A percentile compares a stretch with the other conserved stretches of the same genome.
phyloP scores from a whole-genome alignment of 2,113 vertebrate species.

The Triplophysa tibetana region DNA sequence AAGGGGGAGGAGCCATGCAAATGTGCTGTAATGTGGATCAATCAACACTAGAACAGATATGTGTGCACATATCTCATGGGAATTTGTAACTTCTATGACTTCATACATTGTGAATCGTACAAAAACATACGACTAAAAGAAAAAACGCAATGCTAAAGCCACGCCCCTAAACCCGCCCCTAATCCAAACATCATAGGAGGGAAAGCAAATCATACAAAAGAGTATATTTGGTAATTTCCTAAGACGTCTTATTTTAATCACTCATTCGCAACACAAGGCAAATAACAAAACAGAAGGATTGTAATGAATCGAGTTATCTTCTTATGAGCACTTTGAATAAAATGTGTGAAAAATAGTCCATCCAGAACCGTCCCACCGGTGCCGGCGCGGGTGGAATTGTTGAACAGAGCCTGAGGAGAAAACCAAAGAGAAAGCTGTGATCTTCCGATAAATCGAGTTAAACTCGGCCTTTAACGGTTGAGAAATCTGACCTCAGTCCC shows the following conservation, averaged over 20 bases:
- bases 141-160: too few relatives aligned
- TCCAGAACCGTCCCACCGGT: neutral
- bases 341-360: neutral
- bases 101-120: too few relatives aligned
- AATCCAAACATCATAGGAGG: too few relatives aligned
- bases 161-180: too few relatives aligned
- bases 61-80: too few relatives aligned
- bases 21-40: too few relatives aligned
- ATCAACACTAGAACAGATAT: too few relatives aligned
- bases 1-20: too few relatives aligned
- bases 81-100: too few relatives aligned
- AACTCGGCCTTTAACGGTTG: constrained; percentile 2
- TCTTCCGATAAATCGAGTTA: constrained; percentile 34
- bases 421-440: constrained; percentile 7
- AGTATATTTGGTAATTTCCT: neutral
- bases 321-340: constrained; percentile 4
- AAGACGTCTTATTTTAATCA: neutral
- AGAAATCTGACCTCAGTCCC: constrained; percentile 32
- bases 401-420: constrained; percentile 27
- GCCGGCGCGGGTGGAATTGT: neutral
- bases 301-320: neutral
- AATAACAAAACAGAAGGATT: neutral
- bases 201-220: too few relatives aligned
- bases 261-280: neutral
- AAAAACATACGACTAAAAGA: too few relatives aligned